These are phyloP conservation scores for Hypomesus transpacificus DNA, from an alignment of 2,113 vertebrate genomes.

Conservation along the genomic window DNA sequence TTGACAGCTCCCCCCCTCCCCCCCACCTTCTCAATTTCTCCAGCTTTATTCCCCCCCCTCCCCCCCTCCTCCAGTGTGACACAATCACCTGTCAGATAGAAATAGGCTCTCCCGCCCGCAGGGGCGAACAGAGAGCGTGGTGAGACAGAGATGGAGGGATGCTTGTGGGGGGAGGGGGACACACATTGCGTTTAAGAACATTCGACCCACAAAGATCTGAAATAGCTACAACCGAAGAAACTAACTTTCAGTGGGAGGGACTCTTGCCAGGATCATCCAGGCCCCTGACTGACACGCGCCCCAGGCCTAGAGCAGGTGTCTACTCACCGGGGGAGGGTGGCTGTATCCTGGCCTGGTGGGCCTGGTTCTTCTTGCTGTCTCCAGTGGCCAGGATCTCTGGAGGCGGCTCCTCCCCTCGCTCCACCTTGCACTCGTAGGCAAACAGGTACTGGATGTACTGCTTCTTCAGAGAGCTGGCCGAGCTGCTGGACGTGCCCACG, in stretches of 20 bases:
- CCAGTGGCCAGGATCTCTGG: conserved; percentile 77
- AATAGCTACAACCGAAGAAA: too few relatives aligned
- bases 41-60: background rate
- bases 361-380: conserved; percentile 78
- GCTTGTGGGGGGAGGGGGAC: too few relatives aligned
- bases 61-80: conserved; percentile 54
- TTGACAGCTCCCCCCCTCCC: conserved; percentile 26
- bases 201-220: too few relatives aligned
- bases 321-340: conserved; percentile 91
- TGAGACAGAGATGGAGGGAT: conserved; percentile 61
- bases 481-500: conserved; percentile 91
- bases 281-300: background rate
- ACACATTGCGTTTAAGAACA: too few relatives aligned
- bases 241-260: too few relatives aligned
- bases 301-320: background rate
- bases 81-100: conserved; percentile 83
- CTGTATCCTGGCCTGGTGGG: conserved; percentile 84
- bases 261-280: too few relatives aligned
- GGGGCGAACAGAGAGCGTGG: conserved; percentile 47
- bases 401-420: conserved; percentile 92
- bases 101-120: conserved; percentile 59
- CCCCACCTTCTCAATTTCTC: background rate
- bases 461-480: conserved; percentile 93
- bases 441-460: conserved; percentile 98
- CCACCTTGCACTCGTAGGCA: conserved; percentile 93